These are phyloP conservation scores for Zaprionus lachaisei DNA, from an alignment of 1,140 invertebrate genomes.

Conservation along the genomic window DNA sequence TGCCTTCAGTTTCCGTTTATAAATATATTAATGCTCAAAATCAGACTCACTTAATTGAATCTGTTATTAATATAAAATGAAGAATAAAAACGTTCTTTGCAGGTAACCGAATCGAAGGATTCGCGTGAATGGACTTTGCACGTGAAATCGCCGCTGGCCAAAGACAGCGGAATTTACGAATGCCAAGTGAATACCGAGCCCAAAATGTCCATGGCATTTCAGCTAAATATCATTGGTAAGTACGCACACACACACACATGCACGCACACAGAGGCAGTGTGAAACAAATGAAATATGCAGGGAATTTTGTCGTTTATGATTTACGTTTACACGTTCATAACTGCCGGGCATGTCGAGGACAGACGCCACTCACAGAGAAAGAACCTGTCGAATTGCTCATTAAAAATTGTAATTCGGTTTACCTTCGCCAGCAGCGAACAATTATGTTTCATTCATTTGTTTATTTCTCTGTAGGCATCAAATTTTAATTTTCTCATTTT, in stretches of 20 bases:
- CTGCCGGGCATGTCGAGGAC: not conserved
- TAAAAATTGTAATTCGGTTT: slow-evolving; percentile 69
- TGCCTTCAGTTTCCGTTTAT: too few species aligned
- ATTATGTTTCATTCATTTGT: slow-evolving; percentile 67
- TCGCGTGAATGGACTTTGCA: slow-evolving; percentile 97
- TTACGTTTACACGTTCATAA: slow-evolving; percentile 42
- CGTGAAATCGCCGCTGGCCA: slow-evolving; percentile 93
- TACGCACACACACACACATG: slow-evolving; percentile 41
- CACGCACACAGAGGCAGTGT: not conserved
- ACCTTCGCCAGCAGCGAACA: slow-evolving; percentile 43
- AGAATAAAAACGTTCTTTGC: slow-evolving; percentile 72
- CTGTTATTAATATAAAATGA: not conserved
- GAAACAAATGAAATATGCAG: slow-evolving; percentile 26
- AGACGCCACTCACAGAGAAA: not conserved
- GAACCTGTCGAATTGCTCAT: slow-evolving; percentile 39
- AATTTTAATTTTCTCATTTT: slow-evolving; percentile 77
- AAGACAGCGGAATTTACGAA: slow-evolving; percentile 94
- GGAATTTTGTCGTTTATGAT: slow-evolving; percentile 18
- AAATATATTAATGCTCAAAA: too few species aligned
- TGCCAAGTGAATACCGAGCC: slow-evolving; percentile 97
- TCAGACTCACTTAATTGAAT: not conserved
- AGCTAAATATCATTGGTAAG: slow-evolving; percentile 95
- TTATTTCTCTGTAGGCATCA: slow-evolving; percentile 58
- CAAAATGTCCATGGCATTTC: slow-evolving; percentile 95
- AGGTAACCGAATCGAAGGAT: slow-evolving; percentile 93